These are phyloP conservation scores for Cotesia chilonis DNA, from an alignment of 1,140 invertebrate species.

Conservation along the genomic window DNA sequence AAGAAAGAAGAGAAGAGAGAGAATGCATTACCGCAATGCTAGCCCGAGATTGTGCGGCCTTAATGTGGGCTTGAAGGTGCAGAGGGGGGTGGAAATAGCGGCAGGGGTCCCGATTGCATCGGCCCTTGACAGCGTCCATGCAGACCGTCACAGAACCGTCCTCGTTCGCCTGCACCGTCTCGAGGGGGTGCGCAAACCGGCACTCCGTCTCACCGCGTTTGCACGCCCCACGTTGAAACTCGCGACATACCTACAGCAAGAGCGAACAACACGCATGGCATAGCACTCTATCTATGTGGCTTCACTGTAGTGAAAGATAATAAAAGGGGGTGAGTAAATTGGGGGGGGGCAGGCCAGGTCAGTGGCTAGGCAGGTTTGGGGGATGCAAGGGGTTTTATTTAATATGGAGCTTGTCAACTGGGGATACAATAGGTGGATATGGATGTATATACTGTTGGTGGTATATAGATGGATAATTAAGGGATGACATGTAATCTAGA, in stretches of 20 bases:
- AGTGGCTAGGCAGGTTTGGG: background rate
- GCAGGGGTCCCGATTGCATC: conserved; percentile 95
- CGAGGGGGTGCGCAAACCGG: conserved; percentile 96
- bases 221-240: conserved; percentile 97
- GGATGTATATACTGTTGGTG: background rate
- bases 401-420: conserved; percentile 18
- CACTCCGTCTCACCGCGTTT: conserved; percentile 95
- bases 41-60: conserved; percentile 93
- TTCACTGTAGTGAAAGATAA: conserved; percentile 23
- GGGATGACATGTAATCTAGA: too few relatives aligned
- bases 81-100: conserved; percentile 97
- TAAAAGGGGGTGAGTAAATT: conserved; percentile 13
- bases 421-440: background rate
- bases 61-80: conserved; percentile 99
- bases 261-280: conserved; percentile 65
- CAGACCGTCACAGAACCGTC: conserved; percentile 97
- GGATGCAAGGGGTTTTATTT: conserved; percentile 10
- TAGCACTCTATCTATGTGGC: conserved; percentile 65
- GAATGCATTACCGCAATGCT: conserved; percentile 88
- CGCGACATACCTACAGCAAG: conserved; percentile 92
- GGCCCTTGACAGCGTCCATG: conserved; percentile 98
- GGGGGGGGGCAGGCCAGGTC: background rate
- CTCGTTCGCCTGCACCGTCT: conserved; percentile 90
- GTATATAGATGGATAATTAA: background rate
- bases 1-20: conserved; percentile 58